phyloP scores from a whole-genome alignment of 2,797 vertebrate species.

The Manis crassicaudata region DNA sequence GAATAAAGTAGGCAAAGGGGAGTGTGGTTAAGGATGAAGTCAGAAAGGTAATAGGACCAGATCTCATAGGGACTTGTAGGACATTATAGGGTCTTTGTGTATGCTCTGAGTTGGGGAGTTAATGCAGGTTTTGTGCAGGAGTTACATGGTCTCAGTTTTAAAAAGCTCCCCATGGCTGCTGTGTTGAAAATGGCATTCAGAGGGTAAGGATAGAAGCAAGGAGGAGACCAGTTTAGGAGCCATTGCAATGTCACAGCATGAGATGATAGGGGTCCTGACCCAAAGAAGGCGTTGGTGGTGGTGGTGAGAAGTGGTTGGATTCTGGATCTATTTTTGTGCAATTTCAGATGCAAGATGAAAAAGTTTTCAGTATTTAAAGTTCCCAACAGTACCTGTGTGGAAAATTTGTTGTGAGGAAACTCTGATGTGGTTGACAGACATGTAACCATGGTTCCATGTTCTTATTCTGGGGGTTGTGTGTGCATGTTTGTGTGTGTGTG shows the following conservation, averaged over 20 bases:
- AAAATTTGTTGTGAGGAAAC: background rate
- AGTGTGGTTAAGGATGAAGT: background rate
- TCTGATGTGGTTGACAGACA: background rate
- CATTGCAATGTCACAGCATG: background rate
- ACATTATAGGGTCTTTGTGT: background rate
- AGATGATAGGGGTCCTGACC: background rate
- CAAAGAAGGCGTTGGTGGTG: background rate
- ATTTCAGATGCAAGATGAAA: background rate
- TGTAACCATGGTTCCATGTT: background rate
- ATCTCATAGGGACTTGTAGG: background rate
- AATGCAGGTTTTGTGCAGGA: background rate
- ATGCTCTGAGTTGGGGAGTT: background rate
- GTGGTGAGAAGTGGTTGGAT: background rate
- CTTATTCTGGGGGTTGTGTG: background rate
- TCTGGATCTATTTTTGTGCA: background rate
- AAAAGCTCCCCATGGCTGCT: background rate
- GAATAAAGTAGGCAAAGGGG: too few relatives aligned
- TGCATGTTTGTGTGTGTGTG: accelerated
- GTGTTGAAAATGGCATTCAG: background rate
- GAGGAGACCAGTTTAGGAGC: background rate
- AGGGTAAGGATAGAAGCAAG: background rate
- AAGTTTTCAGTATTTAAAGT: background rate
- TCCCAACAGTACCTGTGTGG: background rate
- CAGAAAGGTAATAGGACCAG: background rate
- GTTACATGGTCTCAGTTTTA: background rate